phyloP scores from a whole-genome alignment of 2,888 invertebrate genomes.

The Nezara viridula region DNA sequence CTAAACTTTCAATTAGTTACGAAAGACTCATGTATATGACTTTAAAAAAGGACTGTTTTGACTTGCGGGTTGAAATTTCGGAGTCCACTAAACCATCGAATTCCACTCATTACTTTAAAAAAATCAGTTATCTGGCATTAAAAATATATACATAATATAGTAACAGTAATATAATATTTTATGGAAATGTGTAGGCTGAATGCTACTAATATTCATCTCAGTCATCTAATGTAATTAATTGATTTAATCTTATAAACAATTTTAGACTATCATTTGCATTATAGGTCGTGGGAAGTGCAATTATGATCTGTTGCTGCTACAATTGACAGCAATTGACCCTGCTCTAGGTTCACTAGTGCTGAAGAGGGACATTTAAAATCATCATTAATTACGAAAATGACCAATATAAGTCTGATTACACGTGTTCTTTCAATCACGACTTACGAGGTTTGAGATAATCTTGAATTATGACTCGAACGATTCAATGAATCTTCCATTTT shows the following conservation, averaged over 20 bases:
- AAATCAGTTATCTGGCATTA: too few species aligned
- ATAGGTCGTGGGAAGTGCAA: slow-evolving; percentile 27
- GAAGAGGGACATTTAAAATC: background rate
- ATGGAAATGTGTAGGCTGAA: too few species aligned
- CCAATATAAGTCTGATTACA: background rate
- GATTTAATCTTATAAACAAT: background rate
- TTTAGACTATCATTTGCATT: background rate
- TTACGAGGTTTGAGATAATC: background rate
- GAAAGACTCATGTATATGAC: too few species aligned
- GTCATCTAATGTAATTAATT: background rate
- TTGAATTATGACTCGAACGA: background rate
- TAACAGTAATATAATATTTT: too few species aligned
- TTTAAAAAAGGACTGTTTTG: too few species aligned
- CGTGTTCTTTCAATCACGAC: background rate
- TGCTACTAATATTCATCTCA: too few species aligned
- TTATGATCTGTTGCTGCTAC: background rate
- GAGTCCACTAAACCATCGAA: too few species aligned
- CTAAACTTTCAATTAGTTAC: too few species aligned
- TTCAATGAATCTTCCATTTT: background rate
- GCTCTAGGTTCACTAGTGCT: background rate
- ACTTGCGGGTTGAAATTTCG: too few species aligned
- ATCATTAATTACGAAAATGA: background rate
- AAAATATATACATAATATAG: too few species aligned
- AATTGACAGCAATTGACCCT: slow-evolving; percentile 40
- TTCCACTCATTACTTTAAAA: too few species aligned